Evolutionary conservation across 2,888 invertebrate genomes (phyloP), one percentile per base, ranked within the genome.

Genomic region (Apotomis capreana): DNA sequence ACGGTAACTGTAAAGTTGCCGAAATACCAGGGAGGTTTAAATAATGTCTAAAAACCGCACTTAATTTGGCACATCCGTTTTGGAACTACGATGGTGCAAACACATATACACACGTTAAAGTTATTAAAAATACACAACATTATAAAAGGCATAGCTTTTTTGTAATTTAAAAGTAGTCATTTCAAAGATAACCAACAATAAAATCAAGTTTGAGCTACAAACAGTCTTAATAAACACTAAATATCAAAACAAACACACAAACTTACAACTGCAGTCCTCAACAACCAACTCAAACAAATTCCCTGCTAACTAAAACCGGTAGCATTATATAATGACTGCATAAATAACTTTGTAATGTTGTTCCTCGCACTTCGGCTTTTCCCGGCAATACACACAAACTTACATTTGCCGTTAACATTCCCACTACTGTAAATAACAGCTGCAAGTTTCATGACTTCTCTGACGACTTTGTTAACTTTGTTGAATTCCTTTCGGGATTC

Each of bases 141-240:
- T 40, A 40, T 6, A 40, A 40, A 40, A 3, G 6, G 40, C 1
- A 40, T 40, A 40, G 6, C 40, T 40, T 40, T 6, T 40, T 40
- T 40, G 40, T 40, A 6, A 10, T 49, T 49, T 9, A 40, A 26
- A 36, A 55, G 4, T 55, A 26, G 9, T 4, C 26, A 4, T 6
- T 13, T 12, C 52, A 40, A 64, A 15, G 12, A 6, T 44, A 63
- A 63, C 15, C 12, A 68, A 64, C 9, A 58, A 49, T 63, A 52
- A 58, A 58, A 36, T 51, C 26, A 4, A 49, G 37, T 61, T 62
- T 44, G 40, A 61, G 67, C 67, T 55, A 26, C 61, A 62, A 61
- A 67, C 26, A 62, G 51, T 71, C 60, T 68, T 71, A 68, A 71
- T 68, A 57, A 62, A 15, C 61, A 13, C 67, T 61, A 61, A 67